Conservation (phyloP, 2,888 invertebrate species). For the Ctenicera cuprea region DNA sequence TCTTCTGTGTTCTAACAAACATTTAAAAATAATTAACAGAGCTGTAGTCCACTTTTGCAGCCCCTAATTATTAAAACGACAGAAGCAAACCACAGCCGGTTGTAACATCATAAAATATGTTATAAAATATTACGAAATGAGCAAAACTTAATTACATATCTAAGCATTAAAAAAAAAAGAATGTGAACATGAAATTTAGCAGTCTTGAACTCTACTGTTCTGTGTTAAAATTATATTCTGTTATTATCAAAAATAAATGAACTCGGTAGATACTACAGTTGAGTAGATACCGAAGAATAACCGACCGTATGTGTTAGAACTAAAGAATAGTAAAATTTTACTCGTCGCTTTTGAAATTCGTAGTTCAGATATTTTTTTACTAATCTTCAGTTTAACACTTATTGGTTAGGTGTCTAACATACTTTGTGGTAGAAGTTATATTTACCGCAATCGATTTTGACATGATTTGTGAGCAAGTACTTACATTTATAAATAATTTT, state of each 20-base stretch:
- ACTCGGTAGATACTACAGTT: too few relatives aligned
- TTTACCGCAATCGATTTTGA: neutral
- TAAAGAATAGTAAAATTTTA: too few relatives aligned
- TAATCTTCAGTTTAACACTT: too few relatives aligned
- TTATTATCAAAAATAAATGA: neutral
- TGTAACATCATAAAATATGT: conserved; percentile 9
- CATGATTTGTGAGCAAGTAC: neutral
- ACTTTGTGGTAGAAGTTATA: neutral
- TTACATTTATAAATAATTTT: neutral
- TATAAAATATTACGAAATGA: neutral
- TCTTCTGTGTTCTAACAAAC: neutral
- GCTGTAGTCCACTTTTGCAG: conserved; percentile 8
- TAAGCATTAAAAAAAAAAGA: conserved; percentile 5
- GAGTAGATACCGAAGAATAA: too few relatives aligned
- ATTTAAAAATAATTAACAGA: conserved; percentile 22
- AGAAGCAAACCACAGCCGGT: conserved; percentile 9
- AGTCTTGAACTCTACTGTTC: conserved; percentile 34
- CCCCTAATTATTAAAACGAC: neutral
- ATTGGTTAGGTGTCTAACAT: neutral
- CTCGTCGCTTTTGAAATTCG: too few relatives aligned
- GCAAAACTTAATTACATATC: neutral
- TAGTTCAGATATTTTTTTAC: too few relatives aligned
- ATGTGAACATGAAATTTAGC: conserved; percentile 25
- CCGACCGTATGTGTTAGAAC: too few relatives aligned
- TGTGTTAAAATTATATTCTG: conserved; percentile 25